Base-by-base conservation (phyloP, 2,797 vertebrate species). In the Pangasius mekongensis region DNA sequence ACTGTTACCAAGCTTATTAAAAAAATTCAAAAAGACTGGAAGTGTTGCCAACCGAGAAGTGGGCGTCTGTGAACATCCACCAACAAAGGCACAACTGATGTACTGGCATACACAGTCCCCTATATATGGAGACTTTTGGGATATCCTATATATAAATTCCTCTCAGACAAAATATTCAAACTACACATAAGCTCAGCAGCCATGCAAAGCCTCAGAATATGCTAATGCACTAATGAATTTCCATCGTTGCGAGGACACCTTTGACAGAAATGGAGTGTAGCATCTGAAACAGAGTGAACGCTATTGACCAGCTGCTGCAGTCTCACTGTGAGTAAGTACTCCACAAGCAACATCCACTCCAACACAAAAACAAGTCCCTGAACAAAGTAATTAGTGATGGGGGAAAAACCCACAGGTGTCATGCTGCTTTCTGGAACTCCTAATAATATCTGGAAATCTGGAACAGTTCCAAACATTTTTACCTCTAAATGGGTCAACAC, bases 281-380 rank as follows among this genome's bases (percentile, higher is more conserved):
- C n/a, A 49, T 66, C 74, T 85, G 87, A 43, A 77, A 54, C 47
- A 67, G 49, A 85, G 62, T 60, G 39, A 60, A 47, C 33, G 27
- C 74, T 71, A 71, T 80, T 78, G 64, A 85, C 64, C 87, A 88
- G 87, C 83, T 80, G 83, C 74, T 80, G 54, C 62, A 64, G 18
- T 58, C 54, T 83, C 80, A 74, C 14, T 11, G 1, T 84, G n/a
- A 84, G 27, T 84, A 84, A 54, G n/a, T 71, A 84, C n/a, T 36
- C 27, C 18, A 54, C 30, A 6, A 22, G 8, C 30, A 30, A 13
- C 20, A 7, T 71, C 49, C 22, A 71, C 30, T 71, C 2, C 83
- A 84, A 84, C 84, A 86, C 39, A 64, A 60, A 54, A n/a, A 10
- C 27, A 36, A 60, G 49, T 80, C 64, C 20, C 74, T 80, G 66